A percentile compares a stretch with the other conserved stretches of the same genome.
Evolutionary conservation across 2,888 invertebrate species (phyloP).

Genomic region (Diadromus collaris): DNA sequence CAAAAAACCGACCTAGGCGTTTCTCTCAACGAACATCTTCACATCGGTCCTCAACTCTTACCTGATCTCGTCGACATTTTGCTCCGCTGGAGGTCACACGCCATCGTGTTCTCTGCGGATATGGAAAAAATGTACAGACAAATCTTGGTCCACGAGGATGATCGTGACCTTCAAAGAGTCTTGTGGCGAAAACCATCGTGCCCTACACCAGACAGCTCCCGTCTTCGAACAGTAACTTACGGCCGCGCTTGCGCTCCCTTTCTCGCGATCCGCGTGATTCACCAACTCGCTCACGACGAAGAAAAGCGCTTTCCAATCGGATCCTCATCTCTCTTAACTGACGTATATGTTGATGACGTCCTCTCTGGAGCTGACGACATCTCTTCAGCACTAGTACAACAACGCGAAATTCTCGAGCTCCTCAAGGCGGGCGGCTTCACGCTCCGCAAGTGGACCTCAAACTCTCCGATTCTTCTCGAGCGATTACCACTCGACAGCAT

Average conservation of each 20-base stretch:
- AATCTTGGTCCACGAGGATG: slow-evolving; percentile 14
- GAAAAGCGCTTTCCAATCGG: not conserved
- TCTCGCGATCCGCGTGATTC: slow-evolving; percentile 23
- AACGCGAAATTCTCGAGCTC: not conserved
- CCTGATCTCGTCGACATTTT: slow-evolving; percentile 53
- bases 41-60: slow-evolving; percentile 72
- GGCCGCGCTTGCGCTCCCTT: slow-evolving; percentile 6
- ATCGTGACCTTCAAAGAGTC: slow-evolving; percentile 70
- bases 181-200: slow-evolving; percentile 64
- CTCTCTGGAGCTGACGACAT: not conserved
- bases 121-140: slow-evolving; percentile 34
- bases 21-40: slow-evolving; percentile 65
- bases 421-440: slow-evolving; percentile 12
- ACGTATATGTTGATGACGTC: not conserved
- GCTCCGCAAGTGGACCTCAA: not conserved
- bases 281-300: slow-evolving; percentile 36
- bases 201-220: not conserved
- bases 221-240: not conserved
- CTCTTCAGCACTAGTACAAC: not conserved
- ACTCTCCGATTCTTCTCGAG: not conserved
- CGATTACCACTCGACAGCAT: not conserved
- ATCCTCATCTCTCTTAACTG: not conserved
- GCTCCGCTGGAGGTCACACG: slow-evolving; percentile 3
- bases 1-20: slow-evolving; percentile 63
- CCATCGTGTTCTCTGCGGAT: slow-evolving; percentile 9